Conservation (phyloP, 1,140 invertebrate species). For the Drosophila asahinai region DNA sequence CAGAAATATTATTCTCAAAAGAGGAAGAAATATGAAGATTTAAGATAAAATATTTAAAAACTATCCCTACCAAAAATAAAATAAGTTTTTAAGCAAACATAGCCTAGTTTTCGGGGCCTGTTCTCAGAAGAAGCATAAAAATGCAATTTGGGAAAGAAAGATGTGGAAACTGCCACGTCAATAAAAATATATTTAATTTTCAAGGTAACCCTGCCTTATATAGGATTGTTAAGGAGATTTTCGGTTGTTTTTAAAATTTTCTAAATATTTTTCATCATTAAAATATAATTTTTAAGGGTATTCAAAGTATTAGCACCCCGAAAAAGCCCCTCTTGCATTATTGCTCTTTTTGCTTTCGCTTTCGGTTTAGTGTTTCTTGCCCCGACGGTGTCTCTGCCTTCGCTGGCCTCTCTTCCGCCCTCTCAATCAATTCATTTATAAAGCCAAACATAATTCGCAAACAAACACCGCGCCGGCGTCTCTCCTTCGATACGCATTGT, state of each 20-base stretch:
- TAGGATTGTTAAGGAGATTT: background rate
- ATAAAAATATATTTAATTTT: too few species aligned
- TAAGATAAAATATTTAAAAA: background rate
- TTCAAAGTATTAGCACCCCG: background rate
- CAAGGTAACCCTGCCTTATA: too few species aligned
- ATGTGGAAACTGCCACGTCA: too few species aligned
- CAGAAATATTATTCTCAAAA: too few species aligned
- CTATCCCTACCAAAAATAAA: background rate
- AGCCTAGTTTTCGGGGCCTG: background rate
- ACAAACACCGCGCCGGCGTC: conserved; percentile 24
- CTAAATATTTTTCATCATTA: background rate
- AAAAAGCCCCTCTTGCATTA: background rate
- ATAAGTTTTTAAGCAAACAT: background rate
- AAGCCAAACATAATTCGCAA: conserved; percentile 59
- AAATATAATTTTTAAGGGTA: background rate
- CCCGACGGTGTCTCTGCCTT: background rate
- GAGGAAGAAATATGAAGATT: too few species aligned
- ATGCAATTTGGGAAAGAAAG: too few species aligned
- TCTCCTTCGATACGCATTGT: conserved; percentile 62
- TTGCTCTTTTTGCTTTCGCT: conserved; percentile 32
- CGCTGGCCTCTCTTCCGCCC: background rate
- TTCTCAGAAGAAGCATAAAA: too few species aligned
- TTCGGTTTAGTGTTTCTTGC: conserved; percentile 21
- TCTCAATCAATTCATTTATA: conserved; percentile 55
- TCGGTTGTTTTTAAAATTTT: too few species aligned